phyloP scores from a whole-genome alignment of 2,888 invertebrate genomes.

The Limenitis camilla region DNA sequence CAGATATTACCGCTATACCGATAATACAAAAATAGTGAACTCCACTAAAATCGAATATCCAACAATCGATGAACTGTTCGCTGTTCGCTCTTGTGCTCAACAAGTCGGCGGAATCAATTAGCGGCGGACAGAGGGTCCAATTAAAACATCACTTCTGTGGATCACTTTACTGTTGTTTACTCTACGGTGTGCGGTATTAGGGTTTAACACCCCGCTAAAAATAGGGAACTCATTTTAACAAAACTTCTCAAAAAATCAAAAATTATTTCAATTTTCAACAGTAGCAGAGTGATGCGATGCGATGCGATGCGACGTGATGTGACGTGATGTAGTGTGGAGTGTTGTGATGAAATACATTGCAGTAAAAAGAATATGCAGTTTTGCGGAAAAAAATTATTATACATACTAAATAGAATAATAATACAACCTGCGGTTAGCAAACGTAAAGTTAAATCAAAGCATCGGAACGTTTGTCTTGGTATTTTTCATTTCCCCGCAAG shows the following conservation, averaged over 20 bases:
- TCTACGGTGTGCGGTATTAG: not conserved
- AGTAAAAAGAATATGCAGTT: too few relatives aligned
- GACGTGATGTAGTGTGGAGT: too few relatives aligned
- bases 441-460: conserved; percentile 11
- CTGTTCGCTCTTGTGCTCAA: not conserved
- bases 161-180: not conserved
- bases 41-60: not conserved
- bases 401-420: too few relatives aligned
- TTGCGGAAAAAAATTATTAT: too few relatives aligned
- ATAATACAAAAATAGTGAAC: not conserved
- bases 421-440: not conserved
- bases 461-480: conserved; percentile 29
- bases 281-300: too few relatives aligned
- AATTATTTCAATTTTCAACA: too few relatives aligned
- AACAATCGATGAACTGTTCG: not conserved
- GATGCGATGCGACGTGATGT: too few relatives aligned
- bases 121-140: conserved; percentile 10
- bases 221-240: not conserved
- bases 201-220: not conserved
- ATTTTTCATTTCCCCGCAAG: conserved; percentile 40
- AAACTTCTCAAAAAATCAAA: not conserved
- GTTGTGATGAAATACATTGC: too few relatives aligned
- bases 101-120: conserved; percentile 13
- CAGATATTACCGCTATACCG: too few relatives aligned
- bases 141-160: conserved; percentile 8